phyloP scores from a whole-genome alignment of 2,888 invertebrate genomes.

The Deroplatys truncata region DNA sequence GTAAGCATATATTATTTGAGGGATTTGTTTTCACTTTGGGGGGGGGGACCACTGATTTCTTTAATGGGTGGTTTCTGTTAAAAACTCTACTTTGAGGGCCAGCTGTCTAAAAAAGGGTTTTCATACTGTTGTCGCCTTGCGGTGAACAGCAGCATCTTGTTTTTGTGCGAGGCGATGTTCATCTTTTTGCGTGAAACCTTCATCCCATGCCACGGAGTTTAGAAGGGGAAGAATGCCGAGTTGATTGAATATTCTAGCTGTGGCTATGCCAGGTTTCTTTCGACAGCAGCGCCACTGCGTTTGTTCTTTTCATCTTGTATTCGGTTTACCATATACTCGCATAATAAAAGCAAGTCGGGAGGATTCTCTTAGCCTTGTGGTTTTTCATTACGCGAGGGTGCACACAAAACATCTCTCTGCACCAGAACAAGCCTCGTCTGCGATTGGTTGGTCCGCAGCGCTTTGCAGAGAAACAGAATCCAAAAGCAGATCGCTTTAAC shows the following conservation, averaged over 20 bases:
- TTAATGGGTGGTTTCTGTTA: no score
- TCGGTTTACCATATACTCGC: not conserved
- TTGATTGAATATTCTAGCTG: not conserved
- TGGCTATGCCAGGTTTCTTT: not conserved
- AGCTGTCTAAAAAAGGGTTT: no score
- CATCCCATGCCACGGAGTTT: not conserved
- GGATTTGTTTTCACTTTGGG: no score
- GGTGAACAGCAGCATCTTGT: not conserved
- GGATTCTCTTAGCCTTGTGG: not conserved
- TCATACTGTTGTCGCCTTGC: not conserved
- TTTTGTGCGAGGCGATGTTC: not conserved
- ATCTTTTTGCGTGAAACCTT: not conserved
- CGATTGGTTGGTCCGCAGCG: not conserved
- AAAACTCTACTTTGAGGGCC: no score
- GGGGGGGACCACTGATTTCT: no score
- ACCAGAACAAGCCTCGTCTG: not conserved
- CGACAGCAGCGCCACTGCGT: not conserved
- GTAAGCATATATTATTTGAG: no score
- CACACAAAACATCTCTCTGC: not conserved
- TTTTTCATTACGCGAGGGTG: not conserved
- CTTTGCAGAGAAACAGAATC: not conserved
- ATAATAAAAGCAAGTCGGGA: not conserved
- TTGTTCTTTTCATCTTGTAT: not conserved
- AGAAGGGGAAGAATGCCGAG: not conserved
- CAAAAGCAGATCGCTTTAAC: not conserved